Base-by-base conservation (phyloP, 37 sponge, comb jelly and placozoan species). In the Petrosia ficiformis region DNA sequence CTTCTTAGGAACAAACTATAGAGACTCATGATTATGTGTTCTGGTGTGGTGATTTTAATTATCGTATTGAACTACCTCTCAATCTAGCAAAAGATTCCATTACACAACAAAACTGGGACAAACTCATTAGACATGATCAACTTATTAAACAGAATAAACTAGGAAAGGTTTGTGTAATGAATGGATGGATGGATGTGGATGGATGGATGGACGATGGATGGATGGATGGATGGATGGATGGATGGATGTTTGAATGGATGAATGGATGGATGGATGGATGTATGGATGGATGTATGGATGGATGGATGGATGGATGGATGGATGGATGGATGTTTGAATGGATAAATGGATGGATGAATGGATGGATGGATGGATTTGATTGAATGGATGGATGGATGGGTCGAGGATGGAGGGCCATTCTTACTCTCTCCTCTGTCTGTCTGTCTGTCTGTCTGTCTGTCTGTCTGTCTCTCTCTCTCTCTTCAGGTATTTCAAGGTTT, bases 11-110 rank as follows among this genome's bases (percentile, higher is more conserved):
- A 28, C 66, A 67, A 40, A 85, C 85, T 16, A 35, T 95, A 34
- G 87, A 83, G 1, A 72, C 68, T 29, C 94, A 96, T 74, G 99
- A 99, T 79, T 99, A 99, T 76, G 94, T 99, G 60, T 96, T 99
- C 59, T 99, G 99, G 99, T 93, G 94, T 71, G 99, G 99, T 26
- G 99, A 99, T 71, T 80, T 99, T 65, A 99, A 99, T 87, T 99
- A 99, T 68, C 82, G 99, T 24, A 93, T 99, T 40, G 99, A 99
- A 73, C 72, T 95, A 41, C 81, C 92, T 33, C 80, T 85, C 42
- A 65, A 83, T 6, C 68, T 88, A 42, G 91, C 80, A 63, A 91
- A 91, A 70, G 80, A 85, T 30, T 35, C 83, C 79, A 92, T 97
- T 42, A 37, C 78, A 2, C n/a, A 57, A 4, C 48, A 65, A n/a